Conservation (phyloP, 2,888 invertebrate genomes). For the Polietes domitor region DNA sequence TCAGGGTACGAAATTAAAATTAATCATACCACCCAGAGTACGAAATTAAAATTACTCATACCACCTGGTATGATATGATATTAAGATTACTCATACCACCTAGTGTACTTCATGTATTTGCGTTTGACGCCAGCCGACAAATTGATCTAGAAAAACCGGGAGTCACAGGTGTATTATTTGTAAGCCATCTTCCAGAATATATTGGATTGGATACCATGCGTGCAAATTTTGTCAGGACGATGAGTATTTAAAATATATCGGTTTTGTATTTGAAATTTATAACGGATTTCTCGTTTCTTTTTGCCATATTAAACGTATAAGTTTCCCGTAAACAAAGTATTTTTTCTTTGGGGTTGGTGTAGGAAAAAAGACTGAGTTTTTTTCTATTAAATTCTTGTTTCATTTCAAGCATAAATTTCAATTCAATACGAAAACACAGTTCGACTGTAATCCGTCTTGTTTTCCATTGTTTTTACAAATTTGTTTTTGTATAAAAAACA, state of each 20-base stretch:
- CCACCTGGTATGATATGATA: too few species aligned
- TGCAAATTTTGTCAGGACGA: too few species aligned
- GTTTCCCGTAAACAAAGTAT: conserved; percentile 56
- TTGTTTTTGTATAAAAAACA: conserved; percentile 18
- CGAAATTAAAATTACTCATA: too few species aligned
- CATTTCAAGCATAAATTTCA: conserved; percentile 31
- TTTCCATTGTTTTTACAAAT: background rate
- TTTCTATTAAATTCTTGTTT: conserved; percentile 64
- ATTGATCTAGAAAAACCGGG: too few species aligned
- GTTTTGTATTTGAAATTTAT: background rate
- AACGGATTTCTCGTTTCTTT: background rate
- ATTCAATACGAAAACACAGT: conserved; percentile 11
- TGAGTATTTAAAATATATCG: background rate
- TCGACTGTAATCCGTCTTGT: background rate
- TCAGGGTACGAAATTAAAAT: too few species aligned
- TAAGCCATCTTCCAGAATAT: too few species aligned
- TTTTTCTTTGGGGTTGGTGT: conserved; percentile 33
- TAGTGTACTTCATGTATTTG: too few species aligned
- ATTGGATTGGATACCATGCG: too few species aligned
- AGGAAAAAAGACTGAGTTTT: conserved; percentile 45
- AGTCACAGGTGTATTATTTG: too few species aligned
- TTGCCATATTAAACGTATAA: conserved; percentile 59
- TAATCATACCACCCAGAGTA: too few species aligned
- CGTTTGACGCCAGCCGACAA: too few species aligned
- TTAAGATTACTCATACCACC: too few species aligned